Evolutionary conservation across 53 echinoderm and acorn worm species (phyloP).

Genomic region (Echinarachnius parma): DNA sequence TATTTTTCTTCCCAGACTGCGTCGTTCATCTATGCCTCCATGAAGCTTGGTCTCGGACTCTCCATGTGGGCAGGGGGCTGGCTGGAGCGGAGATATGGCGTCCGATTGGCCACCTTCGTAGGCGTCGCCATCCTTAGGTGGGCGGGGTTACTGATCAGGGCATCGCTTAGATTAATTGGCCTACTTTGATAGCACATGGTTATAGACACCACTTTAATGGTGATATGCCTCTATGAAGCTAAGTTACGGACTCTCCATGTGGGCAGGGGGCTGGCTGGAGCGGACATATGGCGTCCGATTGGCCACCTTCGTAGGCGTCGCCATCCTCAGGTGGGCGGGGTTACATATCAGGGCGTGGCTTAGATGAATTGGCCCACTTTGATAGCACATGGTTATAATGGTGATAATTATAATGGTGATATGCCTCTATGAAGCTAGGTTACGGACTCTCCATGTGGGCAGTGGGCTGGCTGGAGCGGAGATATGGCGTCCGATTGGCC

Average conservation of each 20-base stretch:
- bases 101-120: constrained; percentile 40
- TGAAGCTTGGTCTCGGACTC: constrained; percentile 47
- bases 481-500: constrained; percentile 46
- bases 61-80: constrained; percentile 63
- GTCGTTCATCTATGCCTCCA: constrained; percentile 48
- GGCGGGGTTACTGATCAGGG: no score
- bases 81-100: constrained; percentile 55
- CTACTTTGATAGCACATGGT: no score
- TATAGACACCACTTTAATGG: no score
- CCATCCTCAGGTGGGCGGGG: constrained; percentile 73
- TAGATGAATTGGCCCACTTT: no score
- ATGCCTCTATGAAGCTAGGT: constrained; percentile 42
- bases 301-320: constrained; percentile 48
- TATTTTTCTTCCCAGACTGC: constrained; percentile 41
- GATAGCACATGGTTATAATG: no score
- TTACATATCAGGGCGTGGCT: no score
- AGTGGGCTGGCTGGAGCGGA: constrained; percentile 61
- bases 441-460: constrained; percentile 58
- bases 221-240: constrained; percentile 41
- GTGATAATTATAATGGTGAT: no score
- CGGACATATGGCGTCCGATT: constrained; percentile 46
- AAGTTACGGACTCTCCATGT: constrained; percentile 59
- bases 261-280: constrained; percentile 63
- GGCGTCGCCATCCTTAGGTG: constrained; percentile 67
- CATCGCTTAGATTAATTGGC: no score